Evolutionary conservation across 2,797 vertebrate species (phyloP).

Genomic region (Mormyrus hasselquistii): DNA sequence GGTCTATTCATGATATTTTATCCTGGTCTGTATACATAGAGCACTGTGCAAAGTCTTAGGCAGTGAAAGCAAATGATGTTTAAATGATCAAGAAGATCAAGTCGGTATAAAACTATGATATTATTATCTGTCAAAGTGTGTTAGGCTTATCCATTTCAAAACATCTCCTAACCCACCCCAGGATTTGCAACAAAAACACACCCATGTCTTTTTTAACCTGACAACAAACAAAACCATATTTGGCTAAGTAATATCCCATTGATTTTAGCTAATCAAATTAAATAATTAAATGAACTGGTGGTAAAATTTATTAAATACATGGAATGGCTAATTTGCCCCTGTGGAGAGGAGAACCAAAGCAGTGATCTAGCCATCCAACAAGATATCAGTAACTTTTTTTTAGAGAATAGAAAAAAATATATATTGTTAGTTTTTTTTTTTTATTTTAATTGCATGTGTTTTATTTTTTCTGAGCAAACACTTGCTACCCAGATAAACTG

Average conservation of each 20-base stretch:
- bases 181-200: neutral
- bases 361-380: neutral
- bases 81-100: neutral
- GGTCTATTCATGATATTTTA: conserved; percentile 1
- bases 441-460: neutral
- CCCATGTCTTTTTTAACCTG: neutral
- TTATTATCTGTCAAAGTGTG: neutral
- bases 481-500: neutral
- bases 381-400: neutral
- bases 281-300: neutral
- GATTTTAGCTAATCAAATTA: neutral
- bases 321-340: neutral
- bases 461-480: neutral
- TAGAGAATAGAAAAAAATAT: neutral
- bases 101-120: neutral
- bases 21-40: neutral
- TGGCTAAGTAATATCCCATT: neutral
- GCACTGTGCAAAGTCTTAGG: neutral
- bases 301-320: neutral
- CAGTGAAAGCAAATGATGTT: neutral
- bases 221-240: neutral
- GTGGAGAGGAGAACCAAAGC: neutral
- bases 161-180: neutral
- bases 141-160: neutral
- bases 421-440: neutral